Evolutionary conservation across 2,113 vertebrate genomes (phyloP).

Genomic region (Hippocampus zosterae): DNA sequence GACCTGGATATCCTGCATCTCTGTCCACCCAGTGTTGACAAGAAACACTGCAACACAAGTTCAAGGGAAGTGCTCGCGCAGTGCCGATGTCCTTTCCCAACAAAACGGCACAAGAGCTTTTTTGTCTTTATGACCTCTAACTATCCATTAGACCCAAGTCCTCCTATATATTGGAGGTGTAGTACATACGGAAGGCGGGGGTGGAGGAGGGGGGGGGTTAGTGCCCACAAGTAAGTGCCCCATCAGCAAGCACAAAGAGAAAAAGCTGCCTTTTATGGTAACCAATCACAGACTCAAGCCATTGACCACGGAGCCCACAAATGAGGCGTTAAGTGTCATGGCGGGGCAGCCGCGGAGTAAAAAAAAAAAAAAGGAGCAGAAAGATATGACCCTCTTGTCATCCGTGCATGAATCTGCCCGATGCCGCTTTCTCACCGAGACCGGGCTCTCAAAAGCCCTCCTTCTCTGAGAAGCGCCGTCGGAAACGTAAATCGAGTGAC

Average conservation of each 20-base stretch:
- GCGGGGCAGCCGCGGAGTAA: constrained; percentile 44
- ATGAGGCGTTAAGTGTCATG: constrained; percentile 68
- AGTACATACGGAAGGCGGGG: neutral
- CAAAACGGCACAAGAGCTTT: constrained; percentile 35
- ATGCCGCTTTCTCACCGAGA: constrained; percentile 9
- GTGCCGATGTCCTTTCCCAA: constrained; percentile 29
- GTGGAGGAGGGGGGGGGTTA: too few relatives aligned
- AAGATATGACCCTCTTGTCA: constrained; percentile 49
- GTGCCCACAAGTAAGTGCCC: constrained; percentile 61
- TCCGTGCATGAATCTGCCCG: constrained; percentile 43
- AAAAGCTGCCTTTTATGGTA: constrained; percentile 61
- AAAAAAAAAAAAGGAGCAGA: constrained; percentile 23
- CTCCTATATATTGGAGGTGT: constrained; percentile 7
- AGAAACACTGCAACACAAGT: constrained; percentile 42
- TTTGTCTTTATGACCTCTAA: constrained; percentile 53
- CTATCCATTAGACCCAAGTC: constrained; percentile 58
- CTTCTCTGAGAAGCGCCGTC: constrained; percentile 7
- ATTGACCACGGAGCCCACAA: constrained; percentile 66
- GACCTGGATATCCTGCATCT: constrained; percentile 64
- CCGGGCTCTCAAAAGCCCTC: constrained; percentile 7
- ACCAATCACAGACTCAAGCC: constrained; percentile 62
- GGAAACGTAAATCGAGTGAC: constrained; percentile 56
- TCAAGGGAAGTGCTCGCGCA: constrained; percentile 51
- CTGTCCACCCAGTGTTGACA: constrained; percentile 46
- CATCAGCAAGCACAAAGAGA: constrained; percentile 56